phyloP scores from a whole-genome alignment of 2,113 vertebrate species.

The Silurus asotus region DNA sequence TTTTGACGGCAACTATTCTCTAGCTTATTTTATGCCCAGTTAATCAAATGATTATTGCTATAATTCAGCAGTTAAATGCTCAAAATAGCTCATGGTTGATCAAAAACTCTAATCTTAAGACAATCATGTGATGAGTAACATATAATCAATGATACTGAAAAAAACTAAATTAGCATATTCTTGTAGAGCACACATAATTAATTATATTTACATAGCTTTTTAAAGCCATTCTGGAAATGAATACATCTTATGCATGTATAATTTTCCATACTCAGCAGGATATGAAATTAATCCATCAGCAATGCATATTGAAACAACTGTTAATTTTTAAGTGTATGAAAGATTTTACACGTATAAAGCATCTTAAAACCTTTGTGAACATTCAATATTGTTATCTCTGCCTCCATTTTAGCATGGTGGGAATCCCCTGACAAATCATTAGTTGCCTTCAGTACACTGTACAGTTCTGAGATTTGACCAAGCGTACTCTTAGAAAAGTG shows the following conservation, averaged over 20 bases:
- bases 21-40: constrained; percentile 6
- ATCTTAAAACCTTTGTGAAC: not conserved
- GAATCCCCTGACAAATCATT: not conserved
- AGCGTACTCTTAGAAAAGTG: constrained; percentile 12
- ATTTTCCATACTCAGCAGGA: not conserved
- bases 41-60: constrained; percentile 1
- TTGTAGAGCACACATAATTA: not conserved
- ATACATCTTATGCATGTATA: not conserved
- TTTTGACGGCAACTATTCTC: not conserved
- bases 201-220: not conserved
- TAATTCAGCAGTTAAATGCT: not conserved
- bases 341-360: not conserved
- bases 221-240: not conserved
- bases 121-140: not conserved
- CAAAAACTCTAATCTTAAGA: not conserved
- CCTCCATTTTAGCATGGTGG: constrained; percentile 21
- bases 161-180: constrained; percentile 2
- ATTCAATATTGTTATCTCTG: not conserved
- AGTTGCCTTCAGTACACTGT: not conserved
- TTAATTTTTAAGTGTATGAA: not conserved
- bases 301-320: not conserved
- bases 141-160: not conserved
- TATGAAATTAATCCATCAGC: not conserved
- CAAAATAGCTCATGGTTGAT: not conserved
- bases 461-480: constrained; percentile 52